Evolutionary conservation across 2,113 vertebrate genomes (phyloP).

Genomic region (Ailurus styani): DNA sequence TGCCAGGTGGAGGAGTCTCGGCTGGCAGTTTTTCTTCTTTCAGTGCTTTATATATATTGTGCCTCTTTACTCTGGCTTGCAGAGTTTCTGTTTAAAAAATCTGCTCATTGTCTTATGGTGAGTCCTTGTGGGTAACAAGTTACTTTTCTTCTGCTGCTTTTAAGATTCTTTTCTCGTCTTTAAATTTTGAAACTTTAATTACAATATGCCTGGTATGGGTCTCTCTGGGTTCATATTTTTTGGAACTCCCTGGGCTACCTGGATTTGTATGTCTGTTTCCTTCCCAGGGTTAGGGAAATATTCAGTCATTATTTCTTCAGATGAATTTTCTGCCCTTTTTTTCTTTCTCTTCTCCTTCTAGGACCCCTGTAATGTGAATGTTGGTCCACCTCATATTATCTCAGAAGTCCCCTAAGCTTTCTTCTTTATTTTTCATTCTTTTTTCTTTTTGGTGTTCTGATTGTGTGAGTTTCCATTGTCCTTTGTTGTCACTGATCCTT

Average conservation of each 20-base stretch:
- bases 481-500: background rate
- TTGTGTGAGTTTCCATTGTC: background rate
- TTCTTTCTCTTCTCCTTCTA: background rate
- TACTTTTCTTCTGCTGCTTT: background rate
- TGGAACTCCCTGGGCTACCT: background rate
- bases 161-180: background rate
- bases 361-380: background rate
- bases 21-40: background rate
- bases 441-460: background rate
- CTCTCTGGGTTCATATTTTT: background rate
- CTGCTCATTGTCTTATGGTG: background rate
- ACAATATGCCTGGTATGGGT: background rate
- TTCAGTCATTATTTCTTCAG: background rate
- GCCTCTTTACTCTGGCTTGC: background rate
- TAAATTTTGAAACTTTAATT: background rate
- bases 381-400: background rate
- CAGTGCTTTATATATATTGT: background rate
- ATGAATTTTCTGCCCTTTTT: background rate
- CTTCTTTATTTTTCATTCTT: background rate
- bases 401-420: background rate
- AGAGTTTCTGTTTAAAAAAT: background rate
- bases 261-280: background rate
- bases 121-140: background rate
- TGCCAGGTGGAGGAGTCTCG: background rate
- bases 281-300: background rate